Evolutionary conservation across 2,797 vertebrate species (phyloP), one percentile per base, ranked within the genome.

Genomic region (Notolepis coatsorum): DNA sequence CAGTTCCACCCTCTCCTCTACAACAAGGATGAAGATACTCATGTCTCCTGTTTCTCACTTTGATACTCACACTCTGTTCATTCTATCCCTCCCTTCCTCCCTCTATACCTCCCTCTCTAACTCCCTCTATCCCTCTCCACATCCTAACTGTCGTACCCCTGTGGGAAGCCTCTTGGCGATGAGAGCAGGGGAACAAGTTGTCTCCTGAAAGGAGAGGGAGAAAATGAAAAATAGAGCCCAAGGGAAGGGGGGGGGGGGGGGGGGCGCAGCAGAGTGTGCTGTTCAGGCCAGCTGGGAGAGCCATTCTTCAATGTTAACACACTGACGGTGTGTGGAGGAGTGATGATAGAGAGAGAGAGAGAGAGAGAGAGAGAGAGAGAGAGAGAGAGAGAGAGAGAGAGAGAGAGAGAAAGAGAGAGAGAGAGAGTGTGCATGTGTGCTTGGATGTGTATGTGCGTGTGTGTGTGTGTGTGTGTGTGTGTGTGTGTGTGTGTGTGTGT

Each of bases 151-250:
- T 71, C 68, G 65, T 80, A 73, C 75, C 74, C 71, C 82, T 66
- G 28, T 96, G 95, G 92, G 88, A 90, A 91, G 91, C 71, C 81
- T 92, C 92, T 90, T 82, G 91, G 90, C 92, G 91, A 91, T 86
- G 88, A 89, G 88, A 91, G 88, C 83, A 88, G 89, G 86, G 88
- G 89, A 90, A 89, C 90, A 92, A 93, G 93, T 92, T 87, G 82
- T 91, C 83, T 90, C 82, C 79, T 83, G 72, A 87, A 79, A 80
- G 85, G 68, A 67, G 71, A 65, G 76, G 28, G 27, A 56, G 31
- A 42, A 31, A 20, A 30, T 57, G 54, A 74, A 60, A 68, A 72
- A 75, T 68, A 7, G 41, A 71, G 59, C 67, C 79, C 55, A 6
- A 53, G 68, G 72, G 68, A 65, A 50, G 47, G 61, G 78, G 65